These are phyloP conservation scores for Brenthis ino DNA, from an alignment of 2,888 invertebrate genomes.

Conservation along the genomic window DNA sequence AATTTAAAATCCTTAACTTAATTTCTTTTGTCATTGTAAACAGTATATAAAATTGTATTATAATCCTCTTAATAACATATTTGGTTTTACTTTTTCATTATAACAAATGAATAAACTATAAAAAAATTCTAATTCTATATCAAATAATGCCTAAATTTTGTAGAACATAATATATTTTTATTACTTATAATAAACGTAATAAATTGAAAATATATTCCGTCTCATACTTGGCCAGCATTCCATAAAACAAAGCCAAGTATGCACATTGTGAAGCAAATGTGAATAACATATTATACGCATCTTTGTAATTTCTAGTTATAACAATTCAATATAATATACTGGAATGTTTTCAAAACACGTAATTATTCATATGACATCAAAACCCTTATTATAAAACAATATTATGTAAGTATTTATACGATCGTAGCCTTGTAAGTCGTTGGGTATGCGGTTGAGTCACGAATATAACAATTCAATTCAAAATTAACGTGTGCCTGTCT, in stretches of 20 bases:
- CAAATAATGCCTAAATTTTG: neutral
- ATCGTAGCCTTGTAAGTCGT: neutral
- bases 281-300: conserved; percentile 24
- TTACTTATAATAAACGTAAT: no score
- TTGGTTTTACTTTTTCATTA: no score
- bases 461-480: neutral
- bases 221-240: neutral
- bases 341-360: conserved; percentile 50
- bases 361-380: conserved; percentile 9
- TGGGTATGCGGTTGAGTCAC: conserved; percentile 1
- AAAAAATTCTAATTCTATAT: neutral
- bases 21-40: no score
- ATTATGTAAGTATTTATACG: conserved; percentile 2
- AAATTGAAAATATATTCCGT: no score
- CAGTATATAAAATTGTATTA: no score
- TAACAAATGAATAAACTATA: no score
- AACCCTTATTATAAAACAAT: neutral
- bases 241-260: conserved; percentile 30
- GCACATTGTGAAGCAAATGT: conserved; percentile 16
- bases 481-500: no score
- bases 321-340: conserved; percentile 33
- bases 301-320: conserved; percentile 23
- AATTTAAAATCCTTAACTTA: no score
- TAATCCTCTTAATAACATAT: no score
- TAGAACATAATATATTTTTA: no score